Percentiles rank a stretch among this genome's conserved stretches.
phyloP scores from a whole-genome alignment of 2,113 vertebrate species.

The Phyllopteryx taeniolatus region DNA sequence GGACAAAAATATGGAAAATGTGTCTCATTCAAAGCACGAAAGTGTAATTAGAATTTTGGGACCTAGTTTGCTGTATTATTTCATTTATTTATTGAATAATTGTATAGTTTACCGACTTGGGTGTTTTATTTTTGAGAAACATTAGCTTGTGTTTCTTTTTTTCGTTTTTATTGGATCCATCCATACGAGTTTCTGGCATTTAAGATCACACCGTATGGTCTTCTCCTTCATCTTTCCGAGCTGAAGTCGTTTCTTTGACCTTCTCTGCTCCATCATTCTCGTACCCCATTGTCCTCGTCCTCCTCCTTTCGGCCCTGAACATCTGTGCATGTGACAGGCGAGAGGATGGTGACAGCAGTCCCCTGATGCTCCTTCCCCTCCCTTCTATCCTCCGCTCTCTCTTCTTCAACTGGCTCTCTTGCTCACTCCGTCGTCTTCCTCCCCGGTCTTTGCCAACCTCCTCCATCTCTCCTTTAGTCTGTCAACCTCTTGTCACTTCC shows the following conservation, averaged over 20 bases:
- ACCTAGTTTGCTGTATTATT: no score
- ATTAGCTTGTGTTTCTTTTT: conserved; percentile 3
- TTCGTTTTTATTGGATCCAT: conserved; percentile 15
- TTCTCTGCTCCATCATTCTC: conserved; percentile 42
- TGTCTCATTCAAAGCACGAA: no score
- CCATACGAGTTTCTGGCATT: not conserved
- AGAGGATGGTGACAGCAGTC: conserved; percentile 54
- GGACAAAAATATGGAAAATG: no score
- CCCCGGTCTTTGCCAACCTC: not conserved
- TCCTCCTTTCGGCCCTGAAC: conserved; percentile 57
- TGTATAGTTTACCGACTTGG: no score
- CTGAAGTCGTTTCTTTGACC: conserved; percentile 51
- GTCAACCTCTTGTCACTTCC: conserved; percentile 34
- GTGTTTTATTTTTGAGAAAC: not conserved
- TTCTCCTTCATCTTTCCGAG: conserved; percentile 21
- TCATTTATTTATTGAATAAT: no score
- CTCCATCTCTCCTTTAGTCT: conserved; percentile 37
- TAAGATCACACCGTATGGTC: conserved; percentile 3
- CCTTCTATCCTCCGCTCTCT: conserved; percentile 4
- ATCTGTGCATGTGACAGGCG: conserved; percentile 70
- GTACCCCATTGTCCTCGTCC: conserved; percentile 33
- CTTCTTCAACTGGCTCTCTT: conserved; percentile 10
- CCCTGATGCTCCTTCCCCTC: conserved; percentile 33
- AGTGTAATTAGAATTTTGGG: no score
- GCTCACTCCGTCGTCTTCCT: conserved; percentile 18